These are phyloP conservation scores for Heliornis fulica DNA, from an alignment of 2,113 vertebrate species.

Conservation along the genomic window DNA sequence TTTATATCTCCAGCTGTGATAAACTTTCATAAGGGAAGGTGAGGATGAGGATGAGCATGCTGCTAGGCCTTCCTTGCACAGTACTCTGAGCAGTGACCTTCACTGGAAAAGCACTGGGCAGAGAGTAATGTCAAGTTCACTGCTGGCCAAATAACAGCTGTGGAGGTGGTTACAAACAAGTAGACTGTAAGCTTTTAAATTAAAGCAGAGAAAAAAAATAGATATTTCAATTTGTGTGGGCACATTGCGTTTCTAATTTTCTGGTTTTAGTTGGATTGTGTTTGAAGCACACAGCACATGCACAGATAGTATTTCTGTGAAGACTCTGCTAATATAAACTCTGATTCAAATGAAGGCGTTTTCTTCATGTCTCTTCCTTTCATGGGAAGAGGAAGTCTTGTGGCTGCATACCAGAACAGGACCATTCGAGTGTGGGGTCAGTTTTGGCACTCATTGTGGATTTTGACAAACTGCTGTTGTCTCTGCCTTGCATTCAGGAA, in stretches of 20 bases:
- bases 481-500: not conserved
- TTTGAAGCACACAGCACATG: not conserved
- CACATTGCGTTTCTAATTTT: not conserved
- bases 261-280: not conserved
- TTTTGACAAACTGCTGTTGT: not conserved
- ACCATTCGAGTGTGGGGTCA: rapidly evolving
- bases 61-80: not conserved
- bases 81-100: not conserved
- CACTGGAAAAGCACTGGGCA: not conserved
- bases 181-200: not conserved
- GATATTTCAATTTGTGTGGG: not conserved
- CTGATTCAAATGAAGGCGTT: not conserved
- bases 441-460: not conserved
- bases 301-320: not conserved
- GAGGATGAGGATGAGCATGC: not conserved
- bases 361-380: not conserved
- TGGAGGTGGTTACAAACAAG: not conserved
- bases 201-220: not conserved
- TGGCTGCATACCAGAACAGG: not conserved
- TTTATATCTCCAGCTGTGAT: not conserved
- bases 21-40: not conserved
- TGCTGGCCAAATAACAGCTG: not conserved
- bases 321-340: not conserved
- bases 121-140: not conserved
- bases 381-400: not conserved